Conservation (phyloP, 2,113 vertebrate species). For the Oostethus manadensis region DNA sequence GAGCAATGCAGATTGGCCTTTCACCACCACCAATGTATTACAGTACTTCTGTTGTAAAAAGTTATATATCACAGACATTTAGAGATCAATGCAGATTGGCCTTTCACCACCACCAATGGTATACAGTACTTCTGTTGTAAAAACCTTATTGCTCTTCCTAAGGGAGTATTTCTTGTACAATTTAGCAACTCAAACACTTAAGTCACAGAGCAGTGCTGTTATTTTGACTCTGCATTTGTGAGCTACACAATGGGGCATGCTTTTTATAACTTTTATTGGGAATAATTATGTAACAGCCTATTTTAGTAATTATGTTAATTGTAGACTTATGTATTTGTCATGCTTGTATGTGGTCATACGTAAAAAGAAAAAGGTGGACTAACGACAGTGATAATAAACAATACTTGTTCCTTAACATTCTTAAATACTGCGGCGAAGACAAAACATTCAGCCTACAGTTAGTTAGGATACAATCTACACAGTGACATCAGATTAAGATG, state of each 20-base stretch:
- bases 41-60: constrained; percentile 34
- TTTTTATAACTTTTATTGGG: constrained; percentile 15
- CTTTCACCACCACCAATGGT: constrained; percentile 46
- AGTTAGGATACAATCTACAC: constrained; percentile 21
- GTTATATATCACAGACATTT: constrained; percentile 58
- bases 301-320: constrained; percentile 1
- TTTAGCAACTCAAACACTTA: constrained; percentile 26
- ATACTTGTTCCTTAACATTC: constrained; percentile 1
- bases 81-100: constrained; percentile 55
- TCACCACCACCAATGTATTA: constrained; percentile 44
- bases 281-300: constrained; percentile 7
- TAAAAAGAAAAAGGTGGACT: constrained; percentile 9
- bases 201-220: constrained; percentile 30
- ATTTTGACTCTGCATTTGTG: constrained; percentile 23
- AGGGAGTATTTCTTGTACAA: constrained; percentile 32
- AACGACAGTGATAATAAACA: constrained; percentile 8
- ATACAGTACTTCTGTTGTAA: constrained; percentile 44
- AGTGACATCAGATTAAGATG: constrained; percentile 2
- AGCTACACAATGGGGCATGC: constrained; percentile 35
- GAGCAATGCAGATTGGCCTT: constrained; percentile 56
- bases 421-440: constrained; percentile 8
- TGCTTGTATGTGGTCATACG: constrained; percentile 27
- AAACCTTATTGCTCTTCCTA: constrained; percentile 39
- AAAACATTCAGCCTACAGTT: constrained; percentile 13
- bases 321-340: constrained; percentile 38